Evolutionary conservation across 2,113 vertebrate genomes (phyloP).

Genomic region (Equus quagga): DNA sequence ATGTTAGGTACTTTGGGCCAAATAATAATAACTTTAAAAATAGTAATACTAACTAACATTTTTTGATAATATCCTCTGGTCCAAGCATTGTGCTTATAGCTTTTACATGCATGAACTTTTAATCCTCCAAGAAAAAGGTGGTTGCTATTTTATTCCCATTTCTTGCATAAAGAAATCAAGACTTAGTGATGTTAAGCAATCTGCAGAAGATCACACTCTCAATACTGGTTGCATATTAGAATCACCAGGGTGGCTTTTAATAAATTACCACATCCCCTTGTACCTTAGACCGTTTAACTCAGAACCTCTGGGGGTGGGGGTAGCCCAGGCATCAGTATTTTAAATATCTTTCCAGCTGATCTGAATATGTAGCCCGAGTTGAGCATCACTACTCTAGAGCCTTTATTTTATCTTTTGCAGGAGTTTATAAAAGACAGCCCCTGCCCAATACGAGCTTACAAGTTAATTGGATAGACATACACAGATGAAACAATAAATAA

Average conservation of each 20-base stretch:
- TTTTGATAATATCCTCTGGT: background rate
- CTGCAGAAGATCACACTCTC: background rate
- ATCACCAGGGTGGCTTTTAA: background rate
- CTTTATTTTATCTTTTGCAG: background rate
- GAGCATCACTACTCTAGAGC: background rate
- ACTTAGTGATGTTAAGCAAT: background rate
- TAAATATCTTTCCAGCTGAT: slow-evolving; percentile 9
- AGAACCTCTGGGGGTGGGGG: background rate
- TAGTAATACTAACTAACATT: background rate
- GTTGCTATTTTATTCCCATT: slow-evolving; percentile 44
- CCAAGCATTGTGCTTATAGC: background rate
- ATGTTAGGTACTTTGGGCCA: background rate
- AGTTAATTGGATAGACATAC: slow-evolving; percentile 27
- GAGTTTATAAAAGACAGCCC: background rate
- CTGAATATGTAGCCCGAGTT: background rate
- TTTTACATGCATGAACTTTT: background rate
- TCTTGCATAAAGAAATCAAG: slow-evolving; percentile 51
- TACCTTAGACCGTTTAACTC: background rate
- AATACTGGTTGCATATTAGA: background rate
- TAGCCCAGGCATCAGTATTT: background rate
- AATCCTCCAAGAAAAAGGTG: background rate
- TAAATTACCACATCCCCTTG: background rate
- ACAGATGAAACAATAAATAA: slow-evolving; percentile 52
- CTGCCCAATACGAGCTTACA: background rate
- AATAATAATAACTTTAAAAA: slow-evolving; percentile 11